These are phyloP conservation scores for Prionace glauca DNA, from an alignment of 2,797 vertebrate genomes.

Conservation along the genomic window DNA sequence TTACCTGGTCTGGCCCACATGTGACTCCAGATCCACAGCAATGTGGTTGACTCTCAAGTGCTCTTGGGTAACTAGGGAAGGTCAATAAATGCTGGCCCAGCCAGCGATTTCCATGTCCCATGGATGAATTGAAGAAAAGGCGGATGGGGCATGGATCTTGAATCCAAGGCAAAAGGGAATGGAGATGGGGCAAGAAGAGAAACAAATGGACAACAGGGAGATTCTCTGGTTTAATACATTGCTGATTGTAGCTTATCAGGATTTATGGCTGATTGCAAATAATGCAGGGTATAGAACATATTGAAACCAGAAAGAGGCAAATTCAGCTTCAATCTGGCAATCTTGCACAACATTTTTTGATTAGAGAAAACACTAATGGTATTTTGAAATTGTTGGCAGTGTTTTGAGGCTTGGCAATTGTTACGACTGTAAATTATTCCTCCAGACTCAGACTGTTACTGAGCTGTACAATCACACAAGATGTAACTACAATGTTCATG, in stretches of 20 bases:
- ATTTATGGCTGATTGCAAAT: neutral
- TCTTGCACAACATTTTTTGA: neutral
- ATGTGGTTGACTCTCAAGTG: too few species aligned
- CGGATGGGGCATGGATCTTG: too few species aligned
- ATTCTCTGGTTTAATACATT: neutral
- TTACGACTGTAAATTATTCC: neutral
- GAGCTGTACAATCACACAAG: neutral
- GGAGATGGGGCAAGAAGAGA: too few species aligned
- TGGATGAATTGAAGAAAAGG: too few species aligned
- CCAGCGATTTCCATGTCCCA: too few species aligned
- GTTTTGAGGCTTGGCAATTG: neutral
- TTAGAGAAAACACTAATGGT: neutral
- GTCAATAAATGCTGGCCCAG: too few species aligned
- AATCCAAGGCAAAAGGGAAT: too few species aligned
- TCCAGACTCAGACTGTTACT: neutral
- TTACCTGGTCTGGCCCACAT: too few species aligned
- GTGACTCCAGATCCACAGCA: too few species aligned
- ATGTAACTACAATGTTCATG: neutral
- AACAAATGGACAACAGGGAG: neutral
- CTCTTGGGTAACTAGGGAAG: too few species aligned
- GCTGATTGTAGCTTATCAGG: neutral
- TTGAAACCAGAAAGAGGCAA: neutral
- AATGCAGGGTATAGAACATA: neutral
- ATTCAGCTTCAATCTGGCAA: too few species aligned
- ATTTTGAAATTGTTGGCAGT: neutral